Percentiles rank a stretch among this genome's conserved stretches.
These are phyloP conservation scores for Busseola fusca DNA, from an alignment of 2,888 invertebrate species.

Conservation along the genomic window DNA sequence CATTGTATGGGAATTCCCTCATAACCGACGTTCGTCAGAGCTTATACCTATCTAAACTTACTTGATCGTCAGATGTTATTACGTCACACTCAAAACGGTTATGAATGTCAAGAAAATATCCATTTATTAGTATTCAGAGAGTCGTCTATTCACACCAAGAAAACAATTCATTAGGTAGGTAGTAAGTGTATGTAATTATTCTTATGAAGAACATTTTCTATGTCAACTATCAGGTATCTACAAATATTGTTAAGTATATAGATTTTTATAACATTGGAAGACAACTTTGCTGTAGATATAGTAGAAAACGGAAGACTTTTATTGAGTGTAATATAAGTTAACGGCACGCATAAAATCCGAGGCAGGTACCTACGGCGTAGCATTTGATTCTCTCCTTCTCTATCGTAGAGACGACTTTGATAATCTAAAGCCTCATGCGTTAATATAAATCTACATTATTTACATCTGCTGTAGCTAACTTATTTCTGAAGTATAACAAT, in stretches of 20 bases:
- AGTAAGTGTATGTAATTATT: neutral
- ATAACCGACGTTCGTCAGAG: neutral
- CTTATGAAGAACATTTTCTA: neutral
- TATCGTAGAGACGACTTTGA: conserved; percentile 59
- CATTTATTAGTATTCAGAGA: neutral
- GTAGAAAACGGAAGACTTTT: conserved; percentile 78
- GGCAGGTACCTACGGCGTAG: conserved; percentile 66
- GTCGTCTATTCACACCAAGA: neutral
- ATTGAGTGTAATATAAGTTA: conserved; percentile 82
- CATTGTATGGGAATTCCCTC: neutral
- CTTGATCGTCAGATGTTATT: conserved; percentile 2
- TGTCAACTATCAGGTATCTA: neutral
- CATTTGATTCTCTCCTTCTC: conserved; percentile 60
- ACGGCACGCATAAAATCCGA: conserved; percentile 79
- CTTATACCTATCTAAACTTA: neutral
- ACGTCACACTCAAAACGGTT: neutral
- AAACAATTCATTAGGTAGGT: neutral
- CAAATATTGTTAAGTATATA: conserved; percentile 27
- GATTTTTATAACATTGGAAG: conserved; percentile 64
- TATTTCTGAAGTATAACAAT: conserved; percentile 18
- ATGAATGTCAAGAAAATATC: neutral
- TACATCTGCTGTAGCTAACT: conserved; percentile 19
- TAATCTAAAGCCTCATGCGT: conserved; percentile 55
- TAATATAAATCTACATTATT: conserved; percentile 45
- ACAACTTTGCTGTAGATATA: conserved; percentile 67